Evolutionary conservation across 2,797 vertebrate genomes (phyloP), one percentile per base, ranked within the genome.

Genomic region (Chloroceryle amazona): DNA sequence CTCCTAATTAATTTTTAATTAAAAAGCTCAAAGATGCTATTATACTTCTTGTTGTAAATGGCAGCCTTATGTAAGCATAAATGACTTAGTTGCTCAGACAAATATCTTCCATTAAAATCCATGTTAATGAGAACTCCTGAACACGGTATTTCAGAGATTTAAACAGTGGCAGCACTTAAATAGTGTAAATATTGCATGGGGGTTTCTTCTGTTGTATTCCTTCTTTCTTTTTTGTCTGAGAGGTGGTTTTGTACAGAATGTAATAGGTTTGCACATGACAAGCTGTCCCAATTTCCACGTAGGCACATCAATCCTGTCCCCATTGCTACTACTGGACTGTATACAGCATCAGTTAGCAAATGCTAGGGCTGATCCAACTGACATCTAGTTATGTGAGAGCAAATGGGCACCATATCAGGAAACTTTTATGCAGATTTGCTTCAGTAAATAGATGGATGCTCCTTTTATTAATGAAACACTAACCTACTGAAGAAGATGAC

Each of bases 1-100:
- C 97, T 98, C 96, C 97, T 98, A 98, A 98, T 98, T 98, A 98
- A 98, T 98, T 98, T 98, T 98, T 98, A 98, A 98, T 98, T 98
- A 98, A 98, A 98, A 98, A 98, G 97, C 98, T 98, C 97, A 96
- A 97, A 98, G 98, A 98, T 97, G 98, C 97, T 95, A 96, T 98
- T 97, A 97, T 95, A 95, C 91, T 96, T 86, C 95, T 95, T 96
- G 94, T 92, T 86, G 90, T 94, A 95, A 97, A 97, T 86, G 96
- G 98, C 96, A 97, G 97, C 87, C 94, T 95, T 95, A 86, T 81
- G 66, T 95, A 94, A 96, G 95, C 62, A 60, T 94, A 84, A 96
- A 91, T 0, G 54, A 94, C 60, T 81, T 86, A 81, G 89, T 63
- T 41, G 83, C 41, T 94, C 86, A 95, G 96, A 96, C 96, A 95